These are phyloP conservation scores for Philypnodon macrostomus DNA, from an alignment of 2,797 vertebrate genomes.

Conservation along the genomic window DNA sequence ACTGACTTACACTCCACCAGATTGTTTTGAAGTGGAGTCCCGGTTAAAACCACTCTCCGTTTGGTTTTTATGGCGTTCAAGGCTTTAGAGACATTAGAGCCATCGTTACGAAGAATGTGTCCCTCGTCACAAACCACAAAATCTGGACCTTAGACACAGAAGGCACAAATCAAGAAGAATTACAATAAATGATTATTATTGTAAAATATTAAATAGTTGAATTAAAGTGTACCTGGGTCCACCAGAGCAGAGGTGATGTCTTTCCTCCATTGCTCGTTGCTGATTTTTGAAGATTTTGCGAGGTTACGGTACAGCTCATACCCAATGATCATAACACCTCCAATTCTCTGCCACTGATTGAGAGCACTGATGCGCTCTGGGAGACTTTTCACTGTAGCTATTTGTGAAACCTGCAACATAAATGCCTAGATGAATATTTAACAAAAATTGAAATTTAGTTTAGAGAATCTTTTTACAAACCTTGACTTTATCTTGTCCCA, in stretches of 20 bases:
- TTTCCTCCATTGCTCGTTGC: slow-evolving; percentile 76
- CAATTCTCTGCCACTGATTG: slow-evolving; percentile 84
- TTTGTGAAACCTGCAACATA: slow-evolving; percentile 81
- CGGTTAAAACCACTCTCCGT: slow-evolving; percentile 91
- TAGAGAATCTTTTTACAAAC: slow-evolving; percentile 61
- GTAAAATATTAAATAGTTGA: too few relatives aligned
- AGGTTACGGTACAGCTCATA: slow-evolving; percentile 93
- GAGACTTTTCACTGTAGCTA: slow-evolving; percentile 82
- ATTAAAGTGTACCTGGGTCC: slow-evolving; percentile 82
- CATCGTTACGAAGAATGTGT: slow-evolving; percentile 89
- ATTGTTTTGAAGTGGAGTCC: slow-evolving; percentile 96
- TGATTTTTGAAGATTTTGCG: slow-evolving; percentile 77
- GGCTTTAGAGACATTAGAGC: slow-evolving; percentile 88
- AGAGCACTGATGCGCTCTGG: slow-evolving; percentile 80
- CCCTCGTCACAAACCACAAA: slow-evolving; percentile 96
- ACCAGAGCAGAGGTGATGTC: slow-evolving; percentile 82
- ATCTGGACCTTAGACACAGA: slow-evolving; percentile 83
- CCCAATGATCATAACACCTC: slow-evolving; percentile 93
- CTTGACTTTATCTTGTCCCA: slow-evolving; percentile 83
- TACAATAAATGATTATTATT: too few relatives aligned
- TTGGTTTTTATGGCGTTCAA: slow-evolving; percentile 88
- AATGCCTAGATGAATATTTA: background rate
- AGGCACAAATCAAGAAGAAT: background rate
- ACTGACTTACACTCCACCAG: slow-evolving; percentile 87
- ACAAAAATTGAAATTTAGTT: background rate